A percentile compares a stretch with the other conserved stretches of the same genome.
Evolutionary conservation across 2,113 vertebrate species (phyloP).

Genomic region (cat (Felis catus)): F.catus_Fca126_mat1.0 CM031428.1:23165001-23165500

Average conservation of each 20-base stretch:
- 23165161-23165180: background rate
- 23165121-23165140: background rate
- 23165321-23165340: background rate
- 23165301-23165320: background rate
- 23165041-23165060: background rate
- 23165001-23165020: background rate
- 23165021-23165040: background rate
- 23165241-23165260: background rate
- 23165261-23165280: background rate
- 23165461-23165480: slow-evolving; percentile 36
- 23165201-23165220: background rate
- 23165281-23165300: background rate
- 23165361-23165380: background rate
- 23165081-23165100: background rate
- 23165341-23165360: background rate
- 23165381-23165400: background rate
- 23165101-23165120: slow-evolving; percentile 41
- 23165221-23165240: background rate
- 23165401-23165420: background rate
- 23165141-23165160: background rate
- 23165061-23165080: background rate
- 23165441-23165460: background rate
- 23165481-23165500: background rate
- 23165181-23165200: background rate
- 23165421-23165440: background rate